Conservation (phyloP, 2,797 vertebrate genomes). For the Pseudochirops corinnae region DNA sequence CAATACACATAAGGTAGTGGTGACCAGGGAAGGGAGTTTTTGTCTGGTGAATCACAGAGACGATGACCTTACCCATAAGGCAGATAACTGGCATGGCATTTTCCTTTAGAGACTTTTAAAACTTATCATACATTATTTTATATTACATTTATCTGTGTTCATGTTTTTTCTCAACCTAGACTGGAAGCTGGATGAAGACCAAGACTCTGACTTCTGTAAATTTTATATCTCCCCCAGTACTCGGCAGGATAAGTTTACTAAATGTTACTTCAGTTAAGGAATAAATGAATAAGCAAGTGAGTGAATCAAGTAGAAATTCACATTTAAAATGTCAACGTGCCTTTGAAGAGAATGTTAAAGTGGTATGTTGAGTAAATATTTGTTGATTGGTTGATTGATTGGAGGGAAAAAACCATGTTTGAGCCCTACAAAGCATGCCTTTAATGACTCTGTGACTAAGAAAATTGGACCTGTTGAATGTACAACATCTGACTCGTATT, state of each 20-base stretch:
- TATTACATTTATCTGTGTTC: not conserved
- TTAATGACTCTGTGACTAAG: slow-evolving; percentile 41
- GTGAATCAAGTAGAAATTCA: slow-evolving; percentile 18
- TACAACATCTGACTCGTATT: slow-evolving; percentile 3
- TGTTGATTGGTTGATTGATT: slow-evolving; percentile 40
- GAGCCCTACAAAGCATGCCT: slow-evolving; percentile 16
- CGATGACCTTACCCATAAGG: not conserved
- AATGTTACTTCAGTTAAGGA: not conserved
- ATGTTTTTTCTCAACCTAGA: not conserved
- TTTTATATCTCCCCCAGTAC: not conserved
- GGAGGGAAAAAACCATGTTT: not conserved
- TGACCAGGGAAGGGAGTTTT: not conserved
- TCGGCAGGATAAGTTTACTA: not conserved
- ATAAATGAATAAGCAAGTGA: not conserved
- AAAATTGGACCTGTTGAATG: slow-evolving; percentile 27
- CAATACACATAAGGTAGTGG: not conserved
- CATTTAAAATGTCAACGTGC: slow-evolving; percentile 58
- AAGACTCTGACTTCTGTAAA: not conserved
- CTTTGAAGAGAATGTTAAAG: slow-evolving; percentile 62
- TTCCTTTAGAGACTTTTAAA: not conserved
- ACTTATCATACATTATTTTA: not conserved
- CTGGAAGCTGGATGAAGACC: not conserved
- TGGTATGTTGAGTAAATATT: slow-evolving; percentile 49
- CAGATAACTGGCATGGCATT: not conserved
- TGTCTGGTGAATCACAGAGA: not conserved